Evolutionary conservation across 2,113 vertebrate species (phyloP).

Genomic region (Elgaria multicarinata): DNA sequence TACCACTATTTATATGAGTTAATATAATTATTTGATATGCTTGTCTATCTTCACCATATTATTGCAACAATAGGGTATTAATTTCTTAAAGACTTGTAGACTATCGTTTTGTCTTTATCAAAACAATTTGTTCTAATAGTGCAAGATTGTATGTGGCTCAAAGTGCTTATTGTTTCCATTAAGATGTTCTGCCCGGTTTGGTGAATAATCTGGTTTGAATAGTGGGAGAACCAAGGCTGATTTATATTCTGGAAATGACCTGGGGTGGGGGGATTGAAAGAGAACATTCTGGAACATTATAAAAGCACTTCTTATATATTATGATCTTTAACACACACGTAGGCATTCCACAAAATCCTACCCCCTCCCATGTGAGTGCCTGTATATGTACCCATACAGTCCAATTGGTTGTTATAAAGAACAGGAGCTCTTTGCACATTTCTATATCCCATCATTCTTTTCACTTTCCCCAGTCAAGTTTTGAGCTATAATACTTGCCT

Average conservation of each 20-base stretch:
- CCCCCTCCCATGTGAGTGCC: neutral
- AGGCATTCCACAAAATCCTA: neutral
- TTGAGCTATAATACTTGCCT: neutral
- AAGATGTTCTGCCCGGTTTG: slow-evolving; percentile 31
- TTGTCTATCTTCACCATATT: neutral
- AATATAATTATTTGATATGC: neutral
- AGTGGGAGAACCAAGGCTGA: neutral
- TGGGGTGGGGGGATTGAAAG: neutral
- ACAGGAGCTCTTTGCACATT: neutral
- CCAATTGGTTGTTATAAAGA: neutral
- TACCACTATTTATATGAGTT: neutral
- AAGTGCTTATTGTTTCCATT: neutral
- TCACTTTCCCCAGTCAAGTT: neutral
- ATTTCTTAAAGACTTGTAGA: neutral
- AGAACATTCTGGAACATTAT: neutral
- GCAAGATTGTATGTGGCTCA: slow-evolving; percentile 5
- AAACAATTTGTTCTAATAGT: slow-evolving; percentile 23
- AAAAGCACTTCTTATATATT: neutral
- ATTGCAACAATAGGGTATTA: neutral
- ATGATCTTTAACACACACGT: neutral
- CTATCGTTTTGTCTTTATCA: slow-evolving; percentile 44
- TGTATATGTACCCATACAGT: neutral
- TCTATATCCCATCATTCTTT: neutral
- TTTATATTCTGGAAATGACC: neutral
- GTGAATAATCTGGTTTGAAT: slow-evolving; percentile 11